These are phyloP conservation scores for Lepeophtheirus salmonis DNA, from an alignment of 1,140 invertebrate genomes.

Conservation along the genomic window DNA sequence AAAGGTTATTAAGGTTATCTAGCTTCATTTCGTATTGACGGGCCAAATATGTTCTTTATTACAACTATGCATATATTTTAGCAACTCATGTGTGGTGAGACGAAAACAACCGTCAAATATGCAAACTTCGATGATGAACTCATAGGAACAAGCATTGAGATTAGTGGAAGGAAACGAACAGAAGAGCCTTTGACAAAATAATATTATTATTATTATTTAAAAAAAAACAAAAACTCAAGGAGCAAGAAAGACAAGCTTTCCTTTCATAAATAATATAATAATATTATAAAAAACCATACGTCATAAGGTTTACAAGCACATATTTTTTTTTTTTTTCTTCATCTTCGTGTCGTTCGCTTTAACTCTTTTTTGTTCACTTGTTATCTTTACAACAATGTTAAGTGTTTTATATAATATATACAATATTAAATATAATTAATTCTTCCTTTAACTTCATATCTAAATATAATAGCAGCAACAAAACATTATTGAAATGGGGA, in stretches of 20 bases:
- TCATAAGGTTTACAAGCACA: background rate
- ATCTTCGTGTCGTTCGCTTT: background rate
- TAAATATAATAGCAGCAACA: background rate
- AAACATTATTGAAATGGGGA: background rate
- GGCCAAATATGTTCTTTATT: background rate
- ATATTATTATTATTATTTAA: too few species aligned
- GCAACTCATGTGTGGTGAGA: slow-evolving; percentile 16
- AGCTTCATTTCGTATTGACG: background rate
- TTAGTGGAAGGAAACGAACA: background rate
- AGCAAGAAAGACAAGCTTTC: too few species aligned
- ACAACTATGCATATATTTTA: slow-evolving; percentile 5
- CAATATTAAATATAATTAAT: background rate
- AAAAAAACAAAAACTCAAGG: too few species aligned
- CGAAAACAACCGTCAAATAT: slow-evolving; percentile 15
- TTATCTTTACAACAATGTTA: background rate
- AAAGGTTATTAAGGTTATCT: background rate
- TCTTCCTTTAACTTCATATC: background rate
- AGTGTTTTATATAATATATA: background rate
- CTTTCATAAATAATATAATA: too few species aligned
- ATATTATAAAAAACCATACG: background rate
- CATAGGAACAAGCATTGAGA: background rate
- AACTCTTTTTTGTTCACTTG: background rate
- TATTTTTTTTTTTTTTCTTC: background rate
- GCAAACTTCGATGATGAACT: slow-evolving; percentile 15
- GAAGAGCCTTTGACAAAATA: too few species aligned